A percentile compares a stretch with the other conserved stretches of the same genome.
phyloP scores from a whole-genome alignment of 2,113 vertebrate species.

The Ranitomeya variabilis region DNA sequence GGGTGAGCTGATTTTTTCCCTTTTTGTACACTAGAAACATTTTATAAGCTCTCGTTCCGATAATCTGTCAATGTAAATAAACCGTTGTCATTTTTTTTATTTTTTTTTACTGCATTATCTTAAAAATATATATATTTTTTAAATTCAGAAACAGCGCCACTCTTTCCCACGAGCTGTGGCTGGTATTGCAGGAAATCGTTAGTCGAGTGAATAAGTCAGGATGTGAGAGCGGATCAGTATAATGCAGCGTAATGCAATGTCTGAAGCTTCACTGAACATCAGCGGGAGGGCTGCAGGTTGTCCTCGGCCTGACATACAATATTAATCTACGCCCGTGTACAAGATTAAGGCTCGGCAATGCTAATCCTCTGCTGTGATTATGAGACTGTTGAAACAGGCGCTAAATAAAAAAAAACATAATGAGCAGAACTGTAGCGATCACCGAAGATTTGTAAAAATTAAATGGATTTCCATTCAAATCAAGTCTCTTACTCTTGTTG shows the following conservation, averaged over 20 bases:
- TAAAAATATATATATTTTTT: too few species aligned
- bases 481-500: conserved; percentile 74
- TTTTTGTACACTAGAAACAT: too few species aligned
- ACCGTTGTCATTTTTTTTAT: too few species aligned
- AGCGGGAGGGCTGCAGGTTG: not conserved
- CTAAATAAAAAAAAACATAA: conserved; percentile 54
- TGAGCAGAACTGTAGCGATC: conserved; percentile 53
- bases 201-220: too few species aligned
- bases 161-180: too few species aligned
- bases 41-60: too few species aligned
- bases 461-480: conserved; percentile 79
- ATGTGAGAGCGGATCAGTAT: too few species aligned
- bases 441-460: conserved; percentile 68
- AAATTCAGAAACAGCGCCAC: too few species aligned
- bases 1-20: too few species aligned
- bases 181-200: too few species aligned
- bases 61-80: too few species aligned
- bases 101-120: too few species aligned
- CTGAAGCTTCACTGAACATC: not conserved
- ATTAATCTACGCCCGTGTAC: conserved; percentile 17
- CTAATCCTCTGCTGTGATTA: conserved; percentile 36
- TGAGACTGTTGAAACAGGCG: conserved; percentile 60
- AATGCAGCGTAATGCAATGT: not conserved
- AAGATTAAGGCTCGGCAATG: conserved; percentile 1
- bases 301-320: not conserved